phyloP scores from a whole-genome alignment of 2,797 vertebrate genomes.

The Schizopygopsis pylzovi region DNA sequence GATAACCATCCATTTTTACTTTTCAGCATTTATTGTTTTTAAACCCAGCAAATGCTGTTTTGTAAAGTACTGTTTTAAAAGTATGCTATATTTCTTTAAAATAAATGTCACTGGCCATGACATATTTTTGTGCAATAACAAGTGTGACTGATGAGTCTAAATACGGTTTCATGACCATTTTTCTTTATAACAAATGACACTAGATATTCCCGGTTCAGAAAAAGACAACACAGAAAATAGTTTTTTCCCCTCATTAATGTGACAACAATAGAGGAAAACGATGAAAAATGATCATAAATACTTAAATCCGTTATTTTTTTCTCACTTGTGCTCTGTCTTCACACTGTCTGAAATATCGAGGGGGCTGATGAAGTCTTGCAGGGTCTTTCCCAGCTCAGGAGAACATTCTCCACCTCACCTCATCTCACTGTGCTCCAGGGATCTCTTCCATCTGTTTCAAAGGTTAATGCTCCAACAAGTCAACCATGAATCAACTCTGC shows the following conservation, averaged over 20 bases:
- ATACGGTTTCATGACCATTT: background rate
- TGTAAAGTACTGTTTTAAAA: background rate
- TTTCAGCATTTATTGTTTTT: slow-evolving; percentile 2
- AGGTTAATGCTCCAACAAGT: slow-evolving; percentile 23
- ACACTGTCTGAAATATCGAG: slow-evolving; percentile 20
- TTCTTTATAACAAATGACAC: background rate
- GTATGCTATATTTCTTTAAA: background rate
- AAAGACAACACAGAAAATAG: background rate
- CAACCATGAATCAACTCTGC: background rate
- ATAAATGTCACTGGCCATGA: background rate
- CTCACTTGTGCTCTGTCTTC: background rate
- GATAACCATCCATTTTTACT: background rate
- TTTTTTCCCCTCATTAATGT: background rate
- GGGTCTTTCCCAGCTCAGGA: background rate
- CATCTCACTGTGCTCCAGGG: background rate
- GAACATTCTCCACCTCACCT: slow-evolving; percentile 3
- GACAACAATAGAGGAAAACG: background rate
- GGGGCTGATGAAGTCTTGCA: slow-evolving; percentile 13
- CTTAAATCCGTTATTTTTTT: background rate
- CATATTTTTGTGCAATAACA: background rate
- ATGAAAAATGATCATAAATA: slow-evolving; percentile 34
- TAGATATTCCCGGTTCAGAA: background rate
- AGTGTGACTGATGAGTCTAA: background rate
- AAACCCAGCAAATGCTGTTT: background rate
- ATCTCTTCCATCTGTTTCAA: slow-evolving; percentile 37